phyloP scores from a whole-genome alignment of 2,113 vertebrate species.

The Polyodon spathula region DNA sequence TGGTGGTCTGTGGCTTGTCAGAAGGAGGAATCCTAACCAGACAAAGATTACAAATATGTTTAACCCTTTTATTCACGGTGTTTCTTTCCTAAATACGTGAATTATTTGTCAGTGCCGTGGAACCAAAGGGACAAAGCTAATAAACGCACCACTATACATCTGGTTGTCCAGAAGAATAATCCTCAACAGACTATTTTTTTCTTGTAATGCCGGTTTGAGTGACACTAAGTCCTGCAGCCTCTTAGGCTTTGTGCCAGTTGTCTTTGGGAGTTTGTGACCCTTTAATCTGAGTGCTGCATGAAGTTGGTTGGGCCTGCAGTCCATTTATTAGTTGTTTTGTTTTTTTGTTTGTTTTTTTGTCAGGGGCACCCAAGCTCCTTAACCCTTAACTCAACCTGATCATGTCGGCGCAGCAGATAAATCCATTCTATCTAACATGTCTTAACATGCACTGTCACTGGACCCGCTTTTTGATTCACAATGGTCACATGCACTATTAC shows the following conservation, averaged over 20 bases:
- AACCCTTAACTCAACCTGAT: not conserved
- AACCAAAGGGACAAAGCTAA: slow-evolving; percentile 17
- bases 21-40: not conserved
- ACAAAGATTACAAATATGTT: not conserved
- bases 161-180: slow-evolving; percentile 11
- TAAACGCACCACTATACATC: slow-evolving; percentile 15
- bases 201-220: slow-evolving; percentile 11
- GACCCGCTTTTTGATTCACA: slow-evolving; percentile 1
- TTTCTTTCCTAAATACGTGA: slow-evolving; percentile 8
- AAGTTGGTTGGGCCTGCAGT: slow-evolving; percentile 14
- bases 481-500: not conserved
- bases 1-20: slow-evolving; percentile 47
- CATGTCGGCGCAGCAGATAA: not conserved
- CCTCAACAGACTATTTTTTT: slow-evolving; percentile 1
- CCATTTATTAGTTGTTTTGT: not conserved
- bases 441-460: not conserved
- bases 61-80: not conserved
- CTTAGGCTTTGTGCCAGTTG: slow-evolving; percentile 44
- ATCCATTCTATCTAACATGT: slow-evolving; percentile 9
- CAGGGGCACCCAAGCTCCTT: slow-evolving; percentile 7
- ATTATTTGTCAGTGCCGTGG: slow-evolving; percentile 2
- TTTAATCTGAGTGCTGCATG: slow-evolving; percentile 30
- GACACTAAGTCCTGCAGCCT: slow-evolving; percentile 44
- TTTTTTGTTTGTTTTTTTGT: not conserved
- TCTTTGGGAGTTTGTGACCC: slow-evolving; percentile 41